A percentile compares a stretch with the other conserved stretches of the same genome.
Evolutionary conservation across 35 echinoderm and acorn worm species (phyloP).

Genomic region (Acanthaster planci): DNA sequence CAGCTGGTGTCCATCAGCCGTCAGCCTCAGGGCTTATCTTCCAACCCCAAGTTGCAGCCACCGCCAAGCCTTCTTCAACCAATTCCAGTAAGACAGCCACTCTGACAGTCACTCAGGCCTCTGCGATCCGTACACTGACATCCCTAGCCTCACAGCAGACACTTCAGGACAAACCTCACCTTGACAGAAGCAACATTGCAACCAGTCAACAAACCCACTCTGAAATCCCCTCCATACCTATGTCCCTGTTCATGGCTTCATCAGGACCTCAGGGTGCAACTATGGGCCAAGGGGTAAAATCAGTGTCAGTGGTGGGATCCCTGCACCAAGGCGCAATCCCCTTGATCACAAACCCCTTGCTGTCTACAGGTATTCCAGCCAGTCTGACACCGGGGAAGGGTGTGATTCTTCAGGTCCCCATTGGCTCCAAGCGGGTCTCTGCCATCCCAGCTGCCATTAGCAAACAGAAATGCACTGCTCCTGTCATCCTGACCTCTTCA

Average conservation of each 20-base stretch:
- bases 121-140: conserved; percentile 13
- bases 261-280: conserved; percentile 4
- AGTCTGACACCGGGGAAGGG: conserved; percentile 58
- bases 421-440: conserved; percentile 46
- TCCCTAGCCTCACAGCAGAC: conserved; percentile 18
- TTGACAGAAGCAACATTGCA: neutral
- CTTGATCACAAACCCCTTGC: conserved; percentile 30
- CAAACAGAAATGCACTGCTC: neutral
- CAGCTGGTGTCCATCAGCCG: neutral
- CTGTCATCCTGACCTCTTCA: conserved; percentile 3
- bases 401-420: conserved; percentile 51
- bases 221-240: neutral
- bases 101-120: neutral
- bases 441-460: conserved; percentile 3
- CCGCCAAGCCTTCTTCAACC: neutral
- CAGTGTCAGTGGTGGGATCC: conserved; percentile 47
- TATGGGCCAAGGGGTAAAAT: neutral
- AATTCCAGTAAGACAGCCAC: neutral
- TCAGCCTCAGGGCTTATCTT: neutral
- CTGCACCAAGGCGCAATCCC: conserved; percentile 50
- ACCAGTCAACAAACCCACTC: neutral
- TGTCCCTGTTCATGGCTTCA: conserved; percentile 20
- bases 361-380: conserved; percentile 29
- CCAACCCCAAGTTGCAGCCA: neutral
- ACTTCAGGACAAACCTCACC: neutral